These are phyloP conservation scores for Elysia crispata DNA, from an alignment of 2,888 invertebrate genomes.

Conservation along the genomic window DNA sequence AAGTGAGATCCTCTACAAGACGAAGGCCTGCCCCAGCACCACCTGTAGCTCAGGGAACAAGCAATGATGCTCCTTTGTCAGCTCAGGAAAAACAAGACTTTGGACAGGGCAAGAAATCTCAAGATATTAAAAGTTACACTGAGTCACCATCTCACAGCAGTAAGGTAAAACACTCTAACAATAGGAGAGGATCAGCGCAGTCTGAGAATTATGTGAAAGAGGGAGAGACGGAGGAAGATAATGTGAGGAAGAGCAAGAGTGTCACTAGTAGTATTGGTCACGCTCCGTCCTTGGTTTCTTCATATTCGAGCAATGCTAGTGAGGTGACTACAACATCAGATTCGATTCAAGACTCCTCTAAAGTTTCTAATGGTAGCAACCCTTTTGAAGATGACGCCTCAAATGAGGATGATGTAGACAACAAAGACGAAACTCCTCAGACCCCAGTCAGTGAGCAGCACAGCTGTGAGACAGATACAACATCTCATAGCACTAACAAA, in stretches of 20 bases:
- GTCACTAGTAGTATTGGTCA: conserved; percentile 47
- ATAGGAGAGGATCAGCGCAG: conserved; percentile 24
- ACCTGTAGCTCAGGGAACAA: conserved; percentile 25
- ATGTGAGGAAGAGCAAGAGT: conserved; percentile 43
- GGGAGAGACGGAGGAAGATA: conserved; percentile 24
- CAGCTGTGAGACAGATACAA: no score
- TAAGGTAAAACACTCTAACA: not conserved
- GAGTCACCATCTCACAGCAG: not conserved
- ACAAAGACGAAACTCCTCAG: no score
- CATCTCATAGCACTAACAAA: no score
- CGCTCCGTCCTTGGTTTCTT: conserved; percentile 45
- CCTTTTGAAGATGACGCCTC: no score
- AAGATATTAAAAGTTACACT: not conserved
- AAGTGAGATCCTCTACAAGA: conserved; percentile 15
- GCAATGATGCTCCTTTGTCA: not conserved
- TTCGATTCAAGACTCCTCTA: no score
- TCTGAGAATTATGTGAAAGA: conserved; percentile 30
- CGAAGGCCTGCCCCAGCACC: conserved; percentile 51
- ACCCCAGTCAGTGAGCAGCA: no score
- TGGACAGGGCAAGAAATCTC: not conserved
- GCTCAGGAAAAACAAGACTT: conserved; percentile 17
- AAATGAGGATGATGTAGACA: no score
- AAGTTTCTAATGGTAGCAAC: no score
- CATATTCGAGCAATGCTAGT: conserved; percentile 46
- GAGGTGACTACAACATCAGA: conserved; percentile 29